Evolutionary conservation across 1,140 invertebrate genomes (phyloP), one percentile per base, ranked within the genome.

Genomic region (Listronotus bonariensis): DNA sequence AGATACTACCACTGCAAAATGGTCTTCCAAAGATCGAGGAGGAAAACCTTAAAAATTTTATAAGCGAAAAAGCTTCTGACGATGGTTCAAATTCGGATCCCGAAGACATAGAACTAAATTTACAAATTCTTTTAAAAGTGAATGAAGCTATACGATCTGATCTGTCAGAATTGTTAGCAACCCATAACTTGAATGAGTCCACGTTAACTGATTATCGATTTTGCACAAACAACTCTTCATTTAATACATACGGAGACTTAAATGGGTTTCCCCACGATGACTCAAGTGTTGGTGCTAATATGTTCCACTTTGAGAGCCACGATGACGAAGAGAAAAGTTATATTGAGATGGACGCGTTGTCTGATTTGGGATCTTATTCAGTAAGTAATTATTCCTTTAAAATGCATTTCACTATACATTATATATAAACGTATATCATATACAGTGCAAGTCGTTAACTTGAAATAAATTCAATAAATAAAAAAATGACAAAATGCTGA

Each of bases 101-200:
- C 11, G 68, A 67, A 45, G 68, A 70, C 17, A 67, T 56, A 34
- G 57, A 67, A 11, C 40, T 65, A n/a, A 64, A 67, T 43, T 36
- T 70, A 10, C 57, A 67, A 31, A 60, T 69, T 34, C 46, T 72
- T 3, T 17, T 74, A 14, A 52, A 69, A 43, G 42, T 74, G n/a
- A 71, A 70, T 32, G 66, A 69, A 57, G 63, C 59, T 12, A 72
- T 74, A 34, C 54, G 72, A 51, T 72, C 72, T 6, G 72, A 74
- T 63, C 53, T 74, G 26, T 60, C 69, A 11, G 72, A 74, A 52
- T 54, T 74, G 32, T 46, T 68, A 51, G 62, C 68, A 3, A 70
- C 57, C 48, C 67, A 71, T 36, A 38, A 71, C 18, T 36, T 55
- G 31, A 31, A 45, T 20, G 20, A 52, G 34, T 52, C 38, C 49